Evolutionary conservation across 1,140 invertebrate genomes (phyloP).

Genomic region (Drosophila setifemur): DNA sequence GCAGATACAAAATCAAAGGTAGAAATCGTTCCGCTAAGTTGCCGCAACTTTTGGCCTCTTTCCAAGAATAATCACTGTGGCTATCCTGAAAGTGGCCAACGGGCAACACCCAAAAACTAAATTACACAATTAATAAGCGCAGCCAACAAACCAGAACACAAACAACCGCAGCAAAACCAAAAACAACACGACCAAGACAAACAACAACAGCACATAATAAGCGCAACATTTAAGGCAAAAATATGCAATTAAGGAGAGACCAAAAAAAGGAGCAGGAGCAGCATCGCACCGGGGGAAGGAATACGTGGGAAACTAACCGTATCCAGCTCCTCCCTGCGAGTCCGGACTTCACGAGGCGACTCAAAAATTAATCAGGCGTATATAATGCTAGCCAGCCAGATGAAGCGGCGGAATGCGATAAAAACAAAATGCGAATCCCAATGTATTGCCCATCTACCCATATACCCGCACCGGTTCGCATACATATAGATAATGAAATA

Average conservation of each 20-base stretch:
- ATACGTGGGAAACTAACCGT: slow-evolving; percentile 54
- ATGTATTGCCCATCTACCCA: slow-evolving; percentile 29
- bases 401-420: slow-evolving; percentile 68
- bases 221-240: slow-evolving; percentile 62
- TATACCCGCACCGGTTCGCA: background rate
- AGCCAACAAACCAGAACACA: slow-evolving; percentile 30
- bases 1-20: slow-evolving; percentile 8
- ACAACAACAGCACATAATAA: slow-evolving; percentile 47
- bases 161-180: background rate
- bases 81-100: slow-evolving; percentile 46
- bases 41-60: slow-evolving; percentile 43
- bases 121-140: slow-evolving; percentile 75
- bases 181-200: slow-evolving; percentile 9
- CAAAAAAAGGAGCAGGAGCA: slow-evolving; percentile 13
- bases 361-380: slow-evolving; percentile 72
- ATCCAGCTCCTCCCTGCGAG: background rate
- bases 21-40: slow-evolving; percentile 7
- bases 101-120: slow-evolving; percentile 55
- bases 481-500: slow-evolving; percentile 52
- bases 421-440: slow-evolving; percentile 49
- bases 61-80: slow-evolving; percentile 21
- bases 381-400: slow-evolving; percentile 60
- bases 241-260: slow-evolving; percentile 65
- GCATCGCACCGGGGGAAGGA: background rate
- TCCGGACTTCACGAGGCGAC: slow-evolving; percentile 14